These are phyloP conservation scores for Tychaedon coryphoeus DNA, from an alignment of 2,113 vertebrate species.

Conservation along the genomic window DNA sequence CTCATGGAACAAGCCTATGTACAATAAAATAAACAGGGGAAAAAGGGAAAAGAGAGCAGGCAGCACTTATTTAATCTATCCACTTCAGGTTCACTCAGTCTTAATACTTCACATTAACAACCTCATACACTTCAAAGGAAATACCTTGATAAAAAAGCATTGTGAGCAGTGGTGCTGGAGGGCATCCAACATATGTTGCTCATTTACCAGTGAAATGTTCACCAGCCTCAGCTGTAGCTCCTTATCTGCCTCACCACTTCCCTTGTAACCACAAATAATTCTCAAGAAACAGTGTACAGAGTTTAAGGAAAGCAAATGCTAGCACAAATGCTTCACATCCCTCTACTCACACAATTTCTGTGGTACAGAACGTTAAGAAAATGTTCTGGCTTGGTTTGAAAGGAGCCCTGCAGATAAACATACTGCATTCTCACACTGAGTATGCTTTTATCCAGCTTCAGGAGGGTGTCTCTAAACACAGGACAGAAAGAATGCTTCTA, in stretches of 20 bases:
- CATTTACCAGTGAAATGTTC: background rate
- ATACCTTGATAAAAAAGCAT: background rate
- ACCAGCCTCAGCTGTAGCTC: background rate
- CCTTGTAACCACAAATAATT: background rate
- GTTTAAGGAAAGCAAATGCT: background rate
- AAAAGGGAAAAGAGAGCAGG: background rate
- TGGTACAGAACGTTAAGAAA: background rate
- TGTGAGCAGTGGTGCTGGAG: background rate
- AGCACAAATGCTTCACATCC: background rate
- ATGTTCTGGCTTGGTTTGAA: background rate
- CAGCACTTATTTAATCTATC: background rate
- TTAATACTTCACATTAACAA: background rate
- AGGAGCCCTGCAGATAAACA: background rate
- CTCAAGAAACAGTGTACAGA: background rate
- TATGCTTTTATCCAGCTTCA: background rate
- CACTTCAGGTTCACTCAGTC: background rate
- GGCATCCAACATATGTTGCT: background rate
- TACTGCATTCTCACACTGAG: background rate
- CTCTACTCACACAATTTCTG: background rate
- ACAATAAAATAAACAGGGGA: background rate
- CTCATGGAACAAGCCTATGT: background rate
- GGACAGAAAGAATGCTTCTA: background rate
- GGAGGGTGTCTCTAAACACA: background rate
- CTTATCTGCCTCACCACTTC: background rate
- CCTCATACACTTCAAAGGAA: background rate